Evolutionary conservation across 2,113 vertebrate genomes (phyloP).

Genomic region (Rhombomys opimus): DNA sequence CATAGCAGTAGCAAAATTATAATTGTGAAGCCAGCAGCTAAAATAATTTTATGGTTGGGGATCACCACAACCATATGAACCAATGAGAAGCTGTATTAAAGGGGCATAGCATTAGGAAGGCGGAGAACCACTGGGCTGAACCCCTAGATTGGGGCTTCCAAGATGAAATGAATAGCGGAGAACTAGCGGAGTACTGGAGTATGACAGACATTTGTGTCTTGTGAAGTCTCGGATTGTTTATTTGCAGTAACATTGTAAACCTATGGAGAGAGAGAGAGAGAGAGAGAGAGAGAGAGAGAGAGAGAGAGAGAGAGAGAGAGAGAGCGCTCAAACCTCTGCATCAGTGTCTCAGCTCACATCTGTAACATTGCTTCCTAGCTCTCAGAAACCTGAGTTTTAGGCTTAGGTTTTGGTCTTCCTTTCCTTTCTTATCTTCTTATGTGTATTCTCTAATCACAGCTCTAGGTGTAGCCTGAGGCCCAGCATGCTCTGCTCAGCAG

Average conservation of each 20-base stretch:
- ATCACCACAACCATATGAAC: neutral
- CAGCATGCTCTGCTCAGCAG: neutral
- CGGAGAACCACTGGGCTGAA: neutral
- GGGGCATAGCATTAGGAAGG: neutral
- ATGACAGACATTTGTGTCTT: neutral
- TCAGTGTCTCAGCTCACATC: too few relatives aligned
- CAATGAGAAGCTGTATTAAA: neutral
- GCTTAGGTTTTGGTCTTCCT: neutral
- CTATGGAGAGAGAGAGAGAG: neutral
- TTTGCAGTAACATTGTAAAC: neutral
- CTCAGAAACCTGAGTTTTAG: neutral
- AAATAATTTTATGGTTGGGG: neutral
- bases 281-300: too few relatives aligned
- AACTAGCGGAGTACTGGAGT: too few relatives aligned
- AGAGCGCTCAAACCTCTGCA: too few relatives aligned
- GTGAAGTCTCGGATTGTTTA: neutral
- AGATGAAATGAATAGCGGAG: neutral
- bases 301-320: too few relatives aligned
- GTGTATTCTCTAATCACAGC: neutral
- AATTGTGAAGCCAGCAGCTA: neutral
- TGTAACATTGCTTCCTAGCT: neutral
- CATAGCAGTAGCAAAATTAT: neutral
- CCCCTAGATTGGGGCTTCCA: neutral
- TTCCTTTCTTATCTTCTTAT: neutral
- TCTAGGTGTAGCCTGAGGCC: fast-evolving